Percentiles rank a stretch among this genome's conserved stretches.
These are phyloP conservation scores for Melieria picta DNA, from an alignment of 2,888 invertebrate genomes.

Conservation along the genomic window DNA sequence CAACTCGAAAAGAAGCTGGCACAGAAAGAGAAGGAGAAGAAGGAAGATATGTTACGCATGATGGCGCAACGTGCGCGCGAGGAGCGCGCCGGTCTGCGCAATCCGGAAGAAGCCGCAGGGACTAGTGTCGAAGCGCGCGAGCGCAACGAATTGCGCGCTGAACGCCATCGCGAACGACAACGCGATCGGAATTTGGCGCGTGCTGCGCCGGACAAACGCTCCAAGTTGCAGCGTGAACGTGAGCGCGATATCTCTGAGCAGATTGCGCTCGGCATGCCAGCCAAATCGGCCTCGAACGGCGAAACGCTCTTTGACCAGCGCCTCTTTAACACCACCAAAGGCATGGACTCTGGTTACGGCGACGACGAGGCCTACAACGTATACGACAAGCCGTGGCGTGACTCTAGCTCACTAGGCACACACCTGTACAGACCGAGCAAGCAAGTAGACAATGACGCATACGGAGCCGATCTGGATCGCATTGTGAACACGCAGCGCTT, in stretches of 20 bases:
- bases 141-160: conserved; percentile 86
- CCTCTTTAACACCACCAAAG: conserved; percentile 91
- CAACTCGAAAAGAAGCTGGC: conserved; percentile 96
- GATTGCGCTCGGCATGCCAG: conserved; percentile 95
- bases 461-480: conserved; percentile 90
- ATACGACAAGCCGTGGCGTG: conserved; percentile 98
- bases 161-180: conserved; percentile 90
- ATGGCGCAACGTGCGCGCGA: conserved; percentile 96
- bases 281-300: conserved; percentile 75
- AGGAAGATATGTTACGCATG: conserved; percentile 92
- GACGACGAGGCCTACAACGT: conserved; percentile 98
- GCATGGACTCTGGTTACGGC: conserved; percentile 91
- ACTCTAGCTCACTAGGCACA: conserved; percentile 83
- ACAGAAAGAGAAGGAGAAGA: conserved; percentile 97
- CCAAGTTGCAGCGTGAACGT: conserved; percentile 86
- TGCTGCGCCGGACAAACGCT: conserved; percentile 93
- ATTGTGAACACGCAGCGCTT: conserved; percentile 92
- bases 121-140: conserved; percentile 74
- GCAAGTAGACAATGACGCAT: conserved; percentile 89
- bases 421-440: conserved; percentile 91
- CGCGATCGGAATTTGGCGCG: conserved; percentile 92
- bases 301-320: conserved; percentile 95
- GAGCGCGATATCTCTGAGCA: conserved; percentile 99
- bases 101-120: conserved; percentile 63
- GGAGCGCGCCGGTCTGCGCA: conserved; percentile 82